Percentiles rank a stretch among this genome's conserved stretches.
Conservation (phyloP, 2,113 vertebrate species). For the Ciconia maguari region DNA sequence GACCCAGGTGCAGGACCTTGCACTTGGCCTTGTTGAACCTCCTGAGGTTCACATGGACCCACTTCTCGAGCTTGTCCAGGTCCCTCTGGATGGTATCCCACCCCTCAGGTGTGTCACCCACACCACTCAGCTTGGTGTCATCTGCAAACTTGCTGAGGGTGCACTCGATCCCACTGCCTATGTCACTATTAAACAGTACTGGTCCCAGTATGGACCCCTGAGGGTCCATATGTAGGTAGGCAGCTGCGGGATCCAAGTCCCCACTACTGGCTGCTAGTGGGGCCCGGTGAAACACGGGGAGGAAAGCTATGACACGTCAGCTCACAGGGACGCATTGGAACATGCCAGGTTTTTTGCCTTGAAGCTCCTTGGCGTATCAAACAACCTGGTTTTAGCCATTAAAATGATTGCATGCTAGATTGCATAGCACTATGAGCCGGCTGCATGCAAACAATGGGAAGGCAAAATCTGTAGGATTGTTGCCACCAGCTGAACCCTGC, state of each 20-base stretch:
- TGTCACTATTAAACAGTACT: too few species aligned
- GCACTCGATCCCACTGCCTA: background rate
- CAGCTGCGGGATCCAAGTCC: background rate
- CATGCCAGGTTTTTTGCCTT: background rate
- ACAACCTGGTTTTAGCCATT: background rate
- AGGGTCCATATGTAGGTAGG: background rate
- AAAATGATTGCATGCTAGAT: background rate
- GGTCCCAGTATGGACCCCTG: too few species aligned
- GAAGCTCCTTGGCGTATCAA: background rate
- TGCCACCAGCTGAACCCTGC: background rate
- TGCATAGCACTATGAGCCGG: background rate
- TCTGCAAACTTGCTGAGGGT: background rate
- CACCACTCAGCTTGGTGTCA: background rate
- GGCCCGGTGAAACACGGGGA: rapidly evolving
- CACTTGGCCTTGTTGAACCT: background rate
- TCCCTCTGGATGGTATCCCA: background rate
- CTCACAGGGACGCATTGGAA: background rate
- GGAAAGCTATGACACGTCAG: background rate
- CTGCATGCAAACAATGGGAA: rapidly evolving
- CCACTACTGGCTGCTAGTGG: rapidly evolving
- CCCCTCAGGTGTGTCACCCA: background rate
- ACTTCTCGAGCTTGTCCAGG: background rate
- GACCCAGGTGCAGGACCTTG: background rate
- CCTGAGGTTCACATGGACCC: background rate
- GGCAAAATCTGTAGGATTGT: background rate